These are phyloP conservation scores for Dusona sp. DNA, from an alignment of 2,888 invertebrate species.

Conservation along the genomic window DNA sequence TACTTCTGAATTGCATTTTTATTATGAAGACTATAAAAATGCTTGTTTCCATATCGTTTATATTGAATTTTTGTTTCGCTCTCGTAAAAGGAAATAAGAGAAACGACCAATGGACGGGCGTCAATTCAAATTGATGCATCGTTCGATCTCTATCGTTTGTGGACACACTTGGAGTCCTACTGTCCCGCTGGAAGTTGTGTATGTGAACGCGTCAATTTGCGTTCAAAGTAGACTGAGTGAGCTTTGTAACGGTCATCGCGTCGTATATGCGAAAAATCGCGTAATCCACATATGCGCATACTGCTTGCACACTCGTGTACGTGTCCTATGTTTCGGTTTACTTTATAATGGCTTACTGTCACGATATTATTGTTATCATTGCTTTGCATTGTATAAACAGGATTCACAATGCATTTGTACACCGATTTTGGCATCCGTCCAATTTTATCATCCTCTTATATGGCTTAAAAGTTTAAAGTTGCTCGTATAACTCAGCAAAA, in stretches of 20 bases:
- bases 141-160: conserved; percentile 35
- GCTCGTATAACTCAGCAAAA: no score
- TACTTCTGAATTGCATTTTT: background rate
- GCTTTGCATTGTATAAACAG: background rate
- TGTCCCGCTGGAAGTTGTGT: conserved; percentile 52
- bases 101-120: background rate
- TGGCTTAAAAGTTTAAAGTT: no score
- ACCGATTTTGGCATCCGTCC: background rate
- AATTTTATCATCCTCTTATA: background rate
- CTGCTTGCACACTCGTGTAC: background rate
- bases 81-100: conserved; percentile 9
- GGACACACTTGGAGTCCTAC: background rate
- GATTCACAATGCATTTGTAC: background rate
- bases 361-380: conserved; percentile 2
- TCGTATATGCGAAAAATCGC: conserved; percentile 20
- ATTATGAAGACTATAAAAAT: background rate
- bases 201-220: conserved; percentile 57
- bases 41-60: background rate
- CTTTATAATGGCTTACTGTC: background rate
- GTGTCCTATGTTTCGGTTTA: background rate
- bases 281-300: background rate
- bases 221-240: conserved; percentile 49
- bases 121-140: conserved; percentile 4
- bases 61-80: background rate
- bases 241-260: conserved; percentile 10